A percentile compares a stretch with the other conserved stretches of the same genome.
These are phyloP conservation scores for Valencia hispanica DNA, from an alignment of 2,797 vertebrate species.

Conservation along the genomic window DNA sequence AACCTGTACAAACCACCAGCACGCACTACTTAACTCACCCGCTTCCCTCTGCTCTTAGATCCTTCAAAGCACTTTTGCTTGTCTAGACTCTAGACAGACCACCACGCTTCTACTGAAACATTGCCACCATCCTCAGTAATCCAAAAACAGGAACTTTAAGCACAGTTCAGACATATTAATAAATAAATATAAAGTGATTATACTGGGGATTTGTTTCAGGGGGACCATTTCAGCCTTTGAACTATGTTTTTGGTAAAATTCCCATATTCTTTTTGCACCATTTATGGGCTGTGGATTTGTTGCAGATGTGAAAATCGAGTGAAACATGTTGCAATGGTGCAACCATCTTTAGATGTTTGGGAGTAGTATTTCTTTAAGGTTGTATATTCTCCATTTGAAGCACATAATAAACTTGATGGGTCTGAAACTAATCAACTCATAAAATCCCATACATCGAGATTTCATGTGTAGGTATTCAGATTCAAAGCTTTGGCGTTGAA, in stretches of 20 bases:
- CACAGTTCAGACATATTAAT: constrained; percentile 35
- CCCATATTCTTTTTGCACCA: constrained; percentile 8
- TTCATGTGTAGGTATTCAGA: neutral
- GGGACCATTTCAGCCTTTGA: constrained; percentile 19
- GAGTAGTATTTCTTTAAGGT: neutral
- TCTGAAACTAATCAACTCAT: neutral
- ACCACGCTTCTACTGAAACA: constrained; percentile 32
- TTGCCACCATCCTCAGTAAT: constrained; percentile 27
- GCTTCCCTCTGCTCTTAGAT: constrained; percentile 51
- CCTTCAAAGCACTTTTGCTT: constrained; percentile 29
- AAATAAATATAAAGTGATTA: constrained; percentile 43
- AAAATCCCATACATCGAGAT: neutral
- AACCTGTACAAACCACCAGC: constrained; percentile 42
- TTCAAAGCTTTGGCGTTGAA: too few species aligned
- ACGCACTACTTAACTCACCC: constrained; percentile 50
- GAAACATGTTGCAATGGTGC: neutral
- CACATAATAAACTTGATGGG: neutral
- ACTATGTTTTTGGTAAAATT: constrained; percentile 24
- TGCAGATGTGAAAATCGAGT: neutral
- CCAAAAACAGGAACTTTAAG: constrained; percentile 32
- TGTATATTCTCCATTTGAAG: neutral
- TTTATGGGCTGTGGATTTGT: neutral
- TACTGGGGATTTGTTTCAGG: constrained; percentile 28
- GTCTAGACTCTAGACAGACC: constrained; percentile 35
- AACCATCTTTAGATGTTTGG: neutral